Conservation (phyloP, 2,797 vertebrate species). For the Pseudocheirus occidentalis region DNA sequence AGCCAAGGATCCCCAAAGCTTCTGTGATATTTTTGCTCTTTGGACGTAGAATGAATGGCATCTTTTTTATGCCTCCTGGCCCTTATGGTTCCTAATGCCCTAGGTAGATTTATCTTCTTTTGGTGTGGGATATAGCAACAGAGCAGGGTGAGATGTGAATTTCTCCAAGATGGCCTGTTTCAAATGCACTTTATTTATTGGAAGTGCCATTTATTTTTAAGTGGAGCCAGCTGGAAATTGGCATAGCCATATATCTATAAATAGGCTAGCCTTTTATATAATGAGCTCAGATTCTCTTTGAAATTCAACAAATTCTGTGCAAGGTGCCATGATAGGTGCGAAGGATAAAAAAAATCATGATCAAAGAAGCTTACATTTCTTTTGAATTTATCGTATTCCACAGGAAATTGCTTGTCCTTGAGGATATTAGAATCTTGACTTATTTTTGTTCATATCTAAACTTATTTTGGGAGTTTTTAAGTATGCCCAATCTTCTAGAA, state of each 20-base stretch:
- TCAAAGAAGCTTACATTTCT: neutral
- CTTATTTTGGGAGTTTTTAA: neutral
- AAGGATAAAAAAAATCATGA: neutral
- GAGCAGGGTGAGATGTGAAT: conserved; percentile 23
- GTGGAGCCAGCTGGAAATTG: conserved; percentile 23
- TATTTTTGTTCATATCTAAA: conserved; percentile 29
- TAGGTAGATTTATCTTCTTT: conserved; percentile 48
- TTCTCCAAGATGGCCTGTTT: conserved; percentile 30
- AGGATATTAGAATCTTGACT: conserved; percentile 49
- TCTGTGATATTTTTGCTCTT: conserved; percentile 36
- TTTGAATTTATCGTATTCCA: conserved; percentile 53
- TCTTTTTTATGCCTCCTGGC: conserved; percentile 40
- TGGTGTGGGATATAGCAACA: conserved; percentile 16
- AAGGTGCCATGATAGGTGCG: no score
- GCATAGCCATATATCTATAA: conserved; percentile 10
- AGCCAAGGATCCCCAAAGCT: conserved; percentile 37
- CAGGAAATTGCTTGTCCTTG: conserved; percentile 48
- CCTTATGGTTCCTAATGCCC: conserved; percentile 42
- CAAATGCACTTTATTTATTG: conserved; percentile 33
- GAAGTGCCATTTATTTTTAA: conserved; percentile 44
- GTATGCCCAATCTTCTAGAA: neutral
- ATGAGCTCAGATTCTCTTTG: neutral
- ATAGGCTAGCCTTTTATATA: neutral
- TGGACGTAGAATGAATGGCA: conserved; percentile 44
- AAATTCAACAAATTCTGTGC: neutral